These are phyloP conservation scores for Silvanus unidentatus DNA, from an alignment of 2,888 invertebrate species.

Conservation along the genomic window DNA sequence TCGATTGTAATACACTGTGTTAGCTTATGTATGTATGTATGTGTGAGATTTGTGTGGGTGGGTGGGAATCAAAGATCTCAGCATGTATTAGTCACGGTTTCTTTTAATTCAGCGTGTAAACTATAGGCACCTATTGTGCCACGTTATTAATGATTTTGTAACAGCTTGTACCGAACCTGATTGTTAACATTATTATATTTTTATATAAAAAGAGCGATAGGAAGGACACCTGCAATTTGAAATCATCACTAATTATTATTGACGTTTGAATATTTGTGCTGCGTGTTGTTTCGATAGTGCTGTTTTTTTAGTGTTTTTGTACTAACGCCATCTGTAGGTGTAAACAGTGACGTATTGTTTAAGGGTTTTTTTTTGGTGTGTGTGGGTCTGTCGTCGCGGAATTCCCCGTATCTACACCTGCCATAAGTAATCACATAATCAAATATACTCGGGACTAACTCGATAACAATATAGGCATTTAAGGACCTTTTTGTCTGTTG, in stretches of 20 bases:
- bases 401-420: constrained; percentile 37
- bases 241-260: too few species aligned
- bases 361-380: too few species aligned
- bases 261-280: too few species aligned
- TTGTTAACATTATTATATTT: too few species aligned
- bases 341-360: too few species aligned
- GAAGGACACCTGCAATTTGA: too few species aligned
- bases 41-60: not conserved
- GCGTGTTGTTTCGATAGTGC: too few species aligned
- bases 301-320: constrained; percentile 32
- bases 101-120: constrained; percentile 37
- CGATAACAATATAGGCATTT: constrained; percentile 45
- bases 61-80: constrained; percentile 6
- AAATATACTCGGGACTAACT: constrained; percentile 43
- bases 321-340: too few species aligned
- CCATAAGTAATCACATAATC: constrained; percentile 40
- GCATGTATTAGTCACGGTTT: constrained; percentile 14
- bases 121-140: constrained; percentile 37
- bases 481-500: too few species aligned
- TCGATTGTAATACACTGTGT: too few species aligned
- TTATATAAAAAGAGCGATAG: too few species aligned
- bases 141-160: constrained; percentile 33
- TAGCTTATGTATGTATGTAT: too few species aligned
- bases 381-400: constrained; percentile 36
- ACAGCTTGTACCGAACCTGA: constrained; percentile 21